Evolutionary conservation across 2,113 vertebrate species (phyloP), one percentile per base, ranked within the genome.

Genomic region (Arizona elegans): DNA sequence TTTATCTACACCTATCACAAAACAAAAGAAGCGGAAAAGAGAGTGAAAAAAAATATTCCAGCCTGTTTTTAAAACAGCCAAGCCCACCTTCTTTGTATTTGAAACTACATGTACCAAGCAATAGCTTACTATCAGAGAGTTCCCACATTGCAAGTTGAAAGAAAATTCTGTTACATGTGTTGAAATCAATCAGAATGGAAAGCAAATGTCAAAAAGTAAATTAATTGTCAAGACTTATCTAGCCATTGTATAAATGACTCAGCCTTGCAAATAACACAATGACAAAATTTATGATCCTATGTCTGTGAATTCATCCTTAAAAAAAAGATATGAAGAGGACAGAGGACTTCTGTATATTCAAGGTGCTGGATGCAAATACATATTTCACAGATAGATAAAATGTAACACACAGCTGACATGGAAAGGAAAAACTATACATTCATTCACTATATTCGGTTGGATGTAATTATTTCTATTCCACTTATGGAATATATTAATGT

Each of bases 1-100:
- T 33, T 91, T 94, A 90, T 96, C 95, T 87, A 86, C 43, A 89
- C 93, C 98, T 98, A 92, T 1, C 95, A 97, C 21, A 97, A 92
- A 96, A 70, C 86, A 94, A 94, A 97, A 85, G 96, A 88, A 81
- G 7, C 3, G 8, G 17, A 95, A 92, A 9, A 96, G 12, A 29
- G 86, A 3, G 70, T 92, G 95, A 21, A 19, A 88, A 52, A 89
- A 33, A 54, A 91, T 91, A 93, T 58, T 95, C 94, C 93, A 96
- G 93, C 13, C 33, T 92, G 93, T 92, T 89, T 55, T 56, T 26
- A 87, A 13, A 56, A 50, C 33, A 43, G 17, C 47, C 24, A 50
- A 87, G 50, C 5, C 29, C 5, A 87, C 24, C 47, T 53, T 65
- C 50, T 12, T 23, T 38, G 92, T 23, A 29, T n/a, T 55, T 59